phyloP scores from a whole-genome alignment of 2,113 vertebrate genomes.

The Menura novaehollandiae region DNA sequence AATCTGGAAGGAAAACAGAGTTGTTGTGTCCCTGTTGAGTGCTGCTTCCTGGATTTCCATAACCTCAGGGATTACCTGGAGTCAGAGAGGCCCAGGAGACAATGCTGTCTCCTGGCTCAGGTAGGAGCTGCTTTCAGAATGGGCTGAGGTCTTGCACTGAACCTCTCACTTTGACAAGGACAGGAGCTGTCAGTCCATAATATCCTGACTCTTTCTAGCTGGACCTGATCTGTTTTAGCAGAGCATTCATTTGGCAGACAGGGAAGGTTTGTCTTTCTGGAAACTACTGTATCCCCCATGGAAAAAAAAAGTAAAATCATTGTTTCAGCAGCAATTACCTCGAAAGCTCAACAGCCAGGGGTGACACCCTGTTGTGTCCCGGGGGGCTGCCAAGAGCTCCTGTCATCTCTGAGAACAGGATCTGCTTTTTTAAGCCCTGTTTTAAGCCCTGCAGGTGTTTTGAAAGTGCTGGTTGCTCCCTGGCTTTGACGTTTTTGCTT shows the following conservation, averaged over 20 bases:
- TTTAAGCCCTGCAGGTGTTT: background rate
- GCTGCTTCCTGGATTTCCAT: background rate
- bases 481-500: background rate
- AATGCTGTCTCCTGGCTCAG: background rate
- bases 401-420: background rate
- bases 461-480: background rate
- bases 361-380: background rate
- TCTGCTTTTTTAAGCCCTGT: background rate
- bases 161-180: background rate
- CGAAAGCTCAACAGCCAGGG: background rate
- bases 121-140: background rate
- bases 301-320: background rate
- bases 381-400: background rate
- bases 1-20: background rate
- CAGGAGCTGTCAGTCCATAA: background rate
- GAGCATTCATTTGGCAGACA: background rate
- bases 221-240: background rate
- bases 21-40: background rate
- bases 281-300: background rate
- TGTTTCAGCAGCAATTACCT: background rate
- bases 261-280: background rate
- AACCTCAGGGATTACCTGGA: background rate
- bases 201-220: background rate
- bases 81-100: background rate
- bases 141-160: background rate